Conservation (phyloP, 1,140 invertebrate species). For the Drosophila nebulosa region DNA sequence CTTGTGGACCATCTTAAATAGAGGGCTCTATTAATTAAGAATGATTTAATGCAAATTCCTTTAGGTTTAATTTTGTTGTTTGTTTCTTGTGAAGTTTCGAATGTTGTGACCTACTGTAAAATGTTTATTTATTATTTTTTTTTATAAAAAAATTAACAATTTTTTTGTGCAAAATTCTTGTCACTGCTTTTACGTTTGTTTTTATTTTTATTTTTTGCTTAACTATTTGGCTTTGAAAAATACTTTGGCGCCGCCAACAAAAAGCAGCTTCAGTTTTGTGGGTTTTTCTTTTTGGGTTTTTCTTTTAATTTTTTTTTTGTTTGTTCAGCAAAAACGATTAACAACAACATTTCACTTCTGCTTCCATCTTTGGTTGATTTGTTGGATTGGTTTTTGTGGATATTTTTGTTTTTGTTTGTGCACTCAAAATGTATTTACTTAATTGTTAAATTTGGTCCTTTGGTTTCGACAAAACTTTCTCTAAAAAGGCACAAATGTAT, state of each 20-base stretch:
- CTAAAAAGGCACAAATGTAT: slow-evolving; percentile 60
- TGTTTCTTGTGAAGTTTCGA: slow-evolving; percentile 64
- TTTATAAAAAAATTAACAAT: slow-evolving; percentile 13
- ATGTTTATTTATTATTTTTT: slow-evolving; percentile 8
- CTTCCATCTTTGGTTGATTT: slow-evolving; percentile 66
- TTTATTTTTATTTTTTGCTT: slow-evolving; percentile 51
- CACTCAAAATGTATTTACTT: slow-evolving; percentile 29
- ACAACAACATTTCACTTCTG: slow-evolving; percentile 61
- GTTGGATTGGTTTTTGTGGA: slow-evolving; percentile 33
- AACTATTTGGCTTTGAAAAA: slow-evolving; percentile 79
- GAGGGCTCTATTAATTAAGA: too few relatives aligned
- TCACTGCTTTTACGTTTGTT: slow-evolving; percentile 15
- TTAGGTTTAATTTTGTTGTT: slow-evolving; percentile 20
- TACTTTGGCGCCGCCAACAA: slow-evolving; percentile 63
- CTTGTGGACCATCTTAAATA: too few relatives aligned
- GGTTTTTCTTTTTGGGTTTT: slow-evolving; percentile 1
- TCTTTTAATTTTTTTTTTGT: slow-evolving; percentile 7
- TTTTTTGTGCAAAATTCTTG: slow-evolving; percentile 15
- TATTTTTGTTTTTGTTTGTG: slow-evolving; percentile 41
- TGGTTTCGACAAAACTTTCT: slow-evolving; percentile 62
- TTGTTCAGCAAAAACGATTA: slow-evolving; percentile 70
- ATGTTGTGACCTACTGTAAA: slow-evolving; percentile 43
- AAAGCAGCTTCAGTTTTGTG: slow-evolving; percentile 54
- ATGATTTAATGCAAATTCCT: slow-evolving; percentile 3
- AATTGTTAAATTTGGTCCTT: slow-evolving; percentile 60